Evolutionary conservation across 2,113 vertebrate species (phyloP).

Genomic region (Pluvianellus socialis): DNA sequence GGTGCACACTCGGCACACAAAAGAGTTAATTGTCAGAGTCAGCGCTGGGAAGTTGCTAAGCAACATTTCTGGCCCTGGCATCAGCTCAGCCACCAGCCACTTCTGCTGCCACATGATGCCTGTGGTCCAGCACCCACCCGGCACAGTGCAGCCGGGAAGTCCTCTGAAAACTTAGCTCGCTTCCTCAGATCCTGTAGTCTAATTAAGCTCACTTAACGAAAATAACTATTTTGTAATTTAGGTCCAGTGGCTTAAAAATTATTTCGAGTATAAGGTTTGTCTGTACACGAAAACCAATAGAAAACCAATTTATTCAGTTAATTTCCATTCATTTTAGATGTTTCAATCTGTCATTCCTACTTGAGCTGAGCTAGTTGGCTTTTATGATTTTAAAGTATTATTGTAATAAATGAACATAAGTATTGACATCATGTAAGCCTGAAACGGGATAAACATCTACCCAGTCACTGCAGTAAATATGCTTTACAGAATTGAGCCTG

Average conservation of each 20-base stretch:
- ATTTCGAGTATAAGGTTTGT: neutral
- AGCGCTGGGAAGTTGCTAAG: constrained; percentile 50
- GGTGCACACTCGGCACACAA: neutral
- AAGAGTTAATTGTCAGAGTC: neutral
- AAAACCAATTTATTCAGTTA: neutral
- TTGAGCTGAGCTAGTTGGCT: neutral
- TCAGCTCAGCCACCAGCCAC: neutral
- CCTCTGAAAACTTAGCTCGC: neutral
- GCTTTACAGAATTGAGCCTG: neutral
- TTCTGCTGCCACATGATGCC: neutral
- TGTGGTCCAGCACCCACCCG: neutral
- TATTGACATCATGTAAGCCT: neutral
- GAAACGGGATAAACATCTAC: neutral
- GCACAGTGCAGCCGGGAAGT: neutral
- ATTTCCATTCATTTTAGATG: neutral
- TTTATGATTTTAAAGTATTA: neutral
- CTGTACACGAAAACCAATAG: neutral
- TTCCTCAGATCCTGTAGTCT: neutral
- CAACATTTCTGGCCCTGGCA: neutral
- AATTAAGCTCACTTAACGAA: neutral
- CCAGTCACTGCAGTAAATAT: neutral
- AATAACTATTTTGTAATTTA: neutral
- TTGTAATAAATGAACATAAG: neutral
- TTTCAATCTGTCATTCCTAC: neutral
- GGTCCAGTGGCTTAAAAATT: neutral